Percentiles rank a stretch among this genome's conserved stretches.
These are phyloP conservation scores for Nymphalis c-album DNA, from an alignment of 2,888 invertebrate species.

Conservation along the genomic window DNA sequence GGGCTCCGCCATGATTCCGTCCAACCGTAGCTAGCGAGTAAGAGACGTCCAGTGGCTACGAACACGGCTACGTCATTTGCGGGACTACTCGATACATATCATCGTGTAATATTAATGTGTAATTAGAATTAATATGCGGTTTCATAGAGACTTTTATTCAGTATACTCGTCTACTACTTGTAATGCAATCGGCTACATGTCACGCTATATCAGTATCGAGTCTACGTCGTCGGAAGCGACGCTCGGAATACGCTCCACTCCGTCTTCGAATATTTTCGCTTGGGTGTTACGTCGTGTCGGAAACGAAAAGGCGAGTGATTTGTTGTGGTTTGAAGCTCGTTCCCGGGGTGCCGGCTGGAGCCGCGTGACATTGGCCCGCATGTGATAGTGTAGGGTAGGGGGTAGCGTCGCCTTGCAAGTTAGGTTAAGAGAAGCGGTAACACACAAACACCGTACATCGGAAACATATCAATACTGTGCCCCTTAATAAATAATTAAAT, in stretches of 20 bases:
- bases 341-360: conserved; percentile 53
- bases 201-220: conserved; percentile 60
- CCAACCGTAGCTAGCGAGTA: conserved; percentile 82
- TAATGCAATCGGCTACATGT: conserved; percentile 78
- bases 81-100: conserved; percentile 88
- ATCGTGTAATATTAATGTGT: conserved; percentile 84
- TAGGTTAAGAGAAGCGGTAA: conserved; percentile 81
- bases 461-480: conserved; percentile 91
- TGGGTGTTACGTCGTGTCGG: conserved; percentile 31
- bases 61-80: conserved; percentile 82
- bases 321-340: conserved; percentile 62
- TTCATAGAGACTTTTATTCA: conserved; percentile 82
- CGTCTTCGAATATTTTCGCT: conserved; percentile 39
- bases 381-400: conserved; percentile 78
- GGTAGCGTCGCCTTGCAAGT: conserved; percentile 79
- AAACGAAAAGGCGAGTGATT: conserved; percentile 49
- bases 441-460: conserved; percentile 86
- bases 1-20: conserved; percentile 81
- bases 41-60: conserved; percentile 82
- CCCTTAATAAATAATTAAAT: conserved; percentile 84
- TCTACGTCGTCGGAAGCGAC: conserved; percentile 58
- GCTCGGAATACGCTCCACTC: conserved; percentile 56
- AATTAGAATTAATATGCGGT: conserved; percentile 78
- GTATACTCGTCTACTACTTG: conserved; percentile 76
- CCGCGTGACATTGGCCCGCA: conserved; percentile 78